A percentile compares a stretch with the other conserved stretches of the same genome.
Conservation (phyloP, 2,113 vertebrate species). For the Cacatua alba region DNA sequence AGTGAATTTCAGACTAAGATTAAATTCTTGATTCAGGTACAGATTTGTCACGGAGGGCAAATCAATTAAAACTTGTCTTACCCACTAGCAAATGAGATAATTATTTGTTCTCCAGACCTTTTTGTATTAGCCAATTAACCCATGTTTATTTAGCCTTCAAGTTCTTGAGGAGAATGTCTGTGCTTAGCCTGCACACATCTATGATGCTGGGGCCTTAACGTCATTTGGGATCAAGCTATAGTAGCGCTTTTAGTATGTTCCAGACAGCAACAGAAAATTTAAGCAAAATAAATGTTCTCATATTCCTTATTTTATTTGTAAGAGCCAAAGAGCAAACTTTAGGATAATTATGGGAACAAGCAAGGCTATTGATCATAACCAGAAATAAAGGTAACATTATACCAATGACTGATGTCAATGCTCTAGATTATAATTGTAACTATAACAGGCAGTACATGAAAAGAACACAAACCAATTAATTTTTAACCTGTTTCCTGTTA, state of each 20-base stretch:
- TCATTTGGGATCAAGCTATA: background rate
- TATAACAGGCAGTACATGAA: background rate
- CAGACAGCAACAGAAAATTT: background rate
- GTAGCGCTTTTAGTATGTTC: background rate
- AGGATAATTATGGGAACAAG: background rate
- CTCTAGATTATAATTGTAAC: background rate
- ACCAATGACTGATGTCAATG: background rate
- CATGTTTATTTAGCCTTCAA: background rate
- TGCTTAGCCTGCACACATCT: background rate
- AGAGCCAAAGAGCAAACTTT: background rate
- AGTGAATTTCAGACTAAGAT: constrained; percentile 44
- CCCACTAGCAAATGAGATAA: constrained; percentile 19
- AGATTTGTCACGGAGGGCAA: constrained; percentile 26
- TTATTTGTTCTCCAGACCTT: constrained; percentile 50
- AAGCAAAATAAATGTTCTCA: background rate
- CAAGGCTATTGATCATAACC: background rate
- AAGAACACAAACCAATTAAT: background rate
- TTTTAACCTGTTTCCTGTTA: background rate
- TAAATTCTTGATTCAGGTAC: constrained; percentile 36
- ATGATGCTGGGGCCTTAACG: background rate
- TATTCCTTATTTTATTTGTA: background rate
- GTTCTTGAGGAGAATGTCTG: background rate
- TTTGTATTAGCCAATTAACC: constrained; percentile 48
- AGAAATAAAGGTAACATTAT: constrained; percentile 1
- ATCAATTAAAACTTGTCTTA: constrained; percentile 55